These are phyloP conservation scores for Harpegnathos saltator DNA, from an alignment of 1,140 invertebrate genomes.

Conservation along the genomic window DNA sequence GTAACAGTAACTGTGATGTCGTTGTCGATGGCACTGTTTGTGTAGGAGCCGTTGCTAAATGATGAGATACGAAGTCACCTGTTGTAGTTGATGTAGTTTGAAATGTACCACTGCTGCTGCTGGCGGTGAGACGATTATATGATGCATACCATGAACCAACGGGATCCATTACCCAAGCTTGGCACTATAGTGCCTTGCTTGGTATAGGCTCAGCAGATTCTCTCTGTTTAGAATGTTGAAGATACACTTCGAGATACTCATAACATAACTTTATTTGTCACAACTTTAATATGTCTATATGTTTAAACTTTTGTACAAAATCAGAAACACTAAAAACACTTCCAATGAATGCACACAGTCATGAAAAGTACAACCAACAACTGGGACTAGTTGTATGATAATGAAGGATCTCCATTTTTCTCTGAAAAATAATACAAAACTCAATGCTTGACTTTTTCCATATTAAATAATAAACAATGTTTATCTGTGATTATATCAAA, in stretches of 20 bases:
- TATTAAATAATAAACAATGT: conserved; percentile 3
- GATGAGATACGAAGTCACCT: conserved; percentile 88
- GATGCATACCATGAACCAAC: conserved; percentile 92
- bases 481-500: not conserved
- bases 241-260: conserved; percentile 59
- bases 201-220: conserved; percentile 70
- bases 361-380: conserved; percentile 36
- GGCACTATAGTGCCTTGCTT: conserved; percentile 80
- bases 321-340: conserved; percentile 44
- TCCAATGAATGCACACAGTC: conserved; percentile 46
- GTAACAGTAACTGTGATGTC: conserved; percentile 88
- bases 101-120: conserved; percentile 87
- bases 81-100: conserved; percentile 81
- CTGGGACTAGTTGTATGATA: conserved; percentile 38
- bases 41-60: conserved; percentile 84
- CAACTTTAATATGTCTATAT: conserved; percentile 47
- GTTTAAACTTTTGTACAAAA: conserved; percentile 11
- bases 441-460: not conserved
- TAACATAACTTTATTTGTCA: conserved; percentile 72
- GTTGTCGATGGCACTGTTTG: conserved; percentile 87
- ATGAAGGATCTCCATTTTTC: conserved; percentile 50
- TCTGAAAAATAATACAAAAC: conserved; percentile 60
- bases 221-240: conserved; percentile 54
- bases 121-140: conserved; percentile 89
- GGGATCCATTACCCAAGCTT: conserved; percentile 89